Conservation (phyloP, 92 coral and sea anemone genomes). For the Epizoanthus stellaris region DNA sequence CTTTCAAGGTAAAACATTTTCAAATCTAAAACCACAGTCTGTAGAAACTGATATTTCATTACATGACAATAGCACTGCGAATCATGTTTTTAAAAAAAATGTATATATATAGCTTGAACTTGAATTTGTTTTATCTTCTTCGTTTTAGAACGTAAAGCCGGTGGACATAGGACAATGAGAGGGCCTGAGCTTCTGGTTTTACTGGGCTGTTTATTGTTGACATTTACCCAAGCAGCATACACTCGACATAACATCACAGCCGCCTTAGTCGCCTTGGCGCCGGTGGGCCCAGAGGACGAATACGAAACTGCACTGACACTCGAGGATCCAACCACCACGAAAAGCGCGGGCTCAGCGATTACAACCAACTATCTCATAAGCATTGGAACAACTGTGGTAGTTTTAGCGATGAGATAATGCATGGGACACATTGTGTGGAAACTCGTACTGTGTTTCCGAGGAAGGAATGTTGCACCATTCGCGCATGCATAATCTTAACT, state of each 20-base stretch:
- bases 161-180: conserved; percentile 4
- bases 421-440: neutral
- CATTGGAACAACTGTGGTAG: conserved; percentile 5
- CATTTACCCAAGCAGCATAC: conserved; percentile 45
- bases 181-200: conserved; percentile 34
- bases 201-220: conserved; percentile 42
- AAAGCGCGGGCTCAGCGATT: conserved; percentile 45
- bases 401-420: conserved; percentile 1
- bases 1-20: no score
- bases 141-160: neutral
- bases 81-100: no score
- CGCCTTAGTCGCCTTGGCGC: conserved; percentile 97
- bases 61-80: no score
- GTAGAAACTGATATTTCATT: no score
- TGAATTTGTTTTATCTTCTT: neutral
- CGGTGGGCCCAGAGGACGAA: conserved; percentile 78
- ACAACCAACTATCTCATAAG: conserved; percentile 54
- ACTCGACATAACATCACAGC: conserved; percentile 95
- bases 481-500: neutral
- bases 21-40: no score
- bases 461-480: neutral
- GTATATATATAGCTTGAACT: no score
- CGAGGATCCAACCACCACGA: conserved; percentile 46
- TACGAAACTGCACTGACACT: conserved; percentile 65
- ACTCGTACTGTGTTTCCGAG: neutral